Percentiles rank a stretch among this genome's conserved stretches.
These are phyloP conservation scores for Yponomeuta plumbellus DNA, from an alignment of 2,888 invertebrate genomes.

Conservation along the genomic window DNA sequence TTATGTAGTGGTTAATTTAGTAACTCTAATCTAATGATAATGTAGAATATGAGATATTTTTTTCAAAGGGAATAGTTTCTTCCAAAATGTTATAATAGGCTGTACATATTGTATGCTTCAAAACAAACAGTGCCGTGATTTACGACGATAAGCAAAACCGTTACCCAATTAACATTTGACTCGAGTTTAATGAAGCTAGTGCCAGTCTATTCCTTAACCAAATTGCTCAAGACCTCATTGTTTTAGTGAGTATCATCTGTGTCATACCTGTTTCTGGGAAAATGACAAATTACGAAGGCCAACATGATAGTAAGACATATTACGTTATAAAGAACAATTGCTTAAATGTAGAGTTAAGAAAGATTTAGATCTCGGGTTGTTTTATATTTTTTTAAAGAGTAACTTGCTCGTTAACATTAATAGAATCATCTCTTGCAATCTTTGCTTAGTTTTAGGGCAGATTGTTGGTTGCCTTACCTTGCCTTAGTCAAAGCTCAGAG, in stretches of 20 bases:
- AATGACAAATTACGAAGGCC: slow-evolving; percentile 59
- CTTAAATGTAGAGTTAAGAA: slow-evolving; percentile 30
- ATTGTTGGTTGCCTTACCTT: too few relatives aligned
- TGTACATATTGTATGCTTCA: too few relatives aligned
- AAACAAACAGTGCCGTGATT: background rate
- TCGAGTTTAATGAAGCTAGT: slow-evolving; percentile 22
- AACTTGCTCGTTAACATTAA: slow-evolving; percentile 16
- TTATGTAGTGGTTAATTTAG: too few relatives aligned
- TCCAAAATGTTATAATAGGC: too few relatives aligned
- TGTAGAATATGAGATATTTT: too few relatives aligned
- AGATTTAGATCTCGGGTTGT: slow-evolving; percentile 37
- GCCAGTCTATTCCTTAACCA: background rate
- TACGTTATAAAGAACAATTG: slow-evolving; percentile 7
- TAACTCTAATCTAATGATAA: too few relatives aligned
- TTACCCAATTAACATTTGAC: slow-evolving; percentile 41
- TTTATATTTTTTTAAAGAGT: slow-evolving; percentile 20
- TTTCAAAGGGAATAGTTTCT: too few relatives aligned
- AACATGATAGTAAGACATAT: slow-evolving; percentile 42
- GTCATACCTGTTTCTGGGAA: slow-evolving; percentile 47
- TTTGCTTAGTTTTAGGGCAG: background rate
- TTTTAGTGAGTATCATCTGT: slow-evolving; percentile 27
- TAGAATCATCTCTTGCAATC: background rate
- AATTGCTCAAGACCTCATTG: slow-evolving; percentile 37
- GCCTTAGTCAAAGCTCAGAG: too few relatives aligned
- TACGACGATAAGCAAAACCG: background rate